phyloP scores from a whole-genome alignment of 2,797 vertebrate species.

The Percopsis omiscomaycus region DNA sequence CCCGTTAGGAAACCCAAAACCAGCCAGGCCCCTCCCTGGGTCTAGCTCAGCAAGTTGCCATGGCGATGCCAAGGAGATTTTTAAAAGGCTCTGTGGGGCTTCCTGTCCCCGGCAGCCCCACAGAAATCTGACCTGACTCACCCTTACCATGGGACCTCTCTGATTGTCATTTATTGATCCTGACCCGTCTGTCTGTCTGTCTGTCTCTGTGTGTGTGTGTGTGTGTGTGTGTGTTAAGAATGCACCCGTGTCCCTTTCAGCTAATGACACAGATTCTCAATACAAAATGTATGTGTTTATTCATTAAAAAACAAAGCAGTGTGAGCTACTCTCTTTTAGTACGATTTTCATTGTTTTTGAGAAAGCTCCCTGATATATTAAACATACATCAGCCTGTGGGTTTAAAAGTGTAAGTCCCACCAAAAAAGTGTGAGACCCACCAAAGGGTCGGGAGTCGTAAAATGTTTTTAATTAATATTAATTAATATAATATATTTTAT shows the following conservation, averaged over 20 bases:
- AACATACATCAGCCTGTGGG: no score
- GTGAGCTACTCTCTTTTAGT: no score
- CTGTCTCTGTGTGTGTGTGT: slow-evolving; percentile 1
- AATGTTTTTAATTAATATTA: no score
- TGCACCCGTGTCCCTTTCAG: not conserved
- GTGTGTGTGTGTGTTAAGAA: slow-evolving; percentile 2
- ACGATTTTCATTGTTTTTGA: no score
- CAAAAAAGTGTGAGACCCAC: no score
- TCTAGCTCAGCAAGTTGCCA: slow-evolving; percentile 44
- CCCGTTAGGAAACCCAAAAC: slow-evolving; percentile 44
- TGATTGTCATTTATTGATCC: slow-evolving; percentile 36
- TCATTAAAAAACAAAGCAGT: no score
- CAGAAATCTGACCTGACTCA: slow-evolving; percentile 52
- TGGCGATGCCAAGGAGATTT: slow-evolving; percentile 44
- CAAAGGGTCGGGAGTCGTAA: no score
- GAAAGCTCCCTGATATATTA: no score
- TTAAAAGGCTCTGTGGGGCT: slow-evolving; percentile 42
- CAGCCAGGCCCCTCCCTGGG: not conserved
- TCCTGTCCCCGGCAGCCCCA: slow-evolving; percentile 25
- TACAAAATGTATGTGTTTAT: not conserved
- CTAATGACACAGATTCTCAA: no score
- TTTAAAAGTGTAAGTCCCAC: no score
- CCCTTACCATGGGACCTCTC: slow-evolving; percentile 35
- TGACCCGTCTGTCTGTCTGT: not conserved
- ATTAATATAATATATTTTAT: no score